These are phyloP conservation scores for Chelidonichthys spinosus DNA, from an alignment of 2,797 vertebrate species.

Conservation along the genomic window DNA sequence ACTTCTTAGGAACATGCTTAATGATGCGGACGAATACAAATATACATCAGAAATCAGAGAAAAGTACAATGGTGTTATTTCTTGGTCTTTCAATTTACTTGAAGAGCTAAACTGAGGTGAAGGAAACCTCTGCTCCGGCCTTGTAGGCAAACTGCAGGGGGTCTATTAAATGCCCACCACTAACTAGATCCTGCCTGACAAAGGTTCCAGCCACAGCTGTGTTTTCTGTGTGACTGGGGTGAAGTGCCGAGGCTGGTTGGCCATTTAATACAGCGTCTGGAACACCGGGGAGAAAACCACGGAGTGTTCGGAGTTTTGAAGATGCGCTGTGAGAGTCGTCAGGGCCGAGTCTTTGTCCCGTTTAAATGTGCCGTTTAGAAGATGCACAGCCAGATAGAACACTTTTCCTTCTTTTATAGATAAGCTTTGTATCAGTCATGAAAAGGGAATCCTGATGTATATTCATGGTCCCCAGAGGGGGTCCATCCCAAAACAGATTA, in stretches of 20 bases:
- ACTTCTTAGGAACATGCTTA: conserved; percentile 19
- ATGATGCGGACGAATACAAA: conserved; percentile 22
- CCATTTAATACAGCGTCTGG: not conserved
- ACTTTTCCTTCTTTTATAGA: not conserved
- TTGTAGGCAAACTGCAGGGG: conserved; percentile 3
- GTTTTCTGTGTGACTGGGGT: not conserved
- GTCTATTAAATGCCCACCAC: conserved; percentile 8
- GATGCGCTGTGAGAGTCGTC: not conserved
- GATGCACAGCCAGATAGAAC: not conserved
- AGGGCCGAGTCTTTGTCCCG: not conserved
- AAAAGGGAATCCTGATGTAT: not conserved
- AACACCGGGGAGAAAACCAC: not conserved
- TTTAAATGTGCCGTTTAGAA: not conserved
- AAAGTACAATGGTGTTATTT: not conserved
- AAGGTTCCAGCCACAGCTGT: not conserved
- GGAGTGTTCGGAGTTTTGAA: conserved; percentile 1
- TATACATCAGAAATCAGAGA: conserved; percentile 9
- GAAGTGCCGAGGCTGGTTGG: not conserved
- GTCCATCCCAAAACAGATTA: no score
- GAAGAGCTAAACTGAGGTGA: conserved; percentile 7
- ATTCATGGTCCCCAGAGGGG: not conserved
- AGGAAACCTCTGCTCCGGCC: not conserved
- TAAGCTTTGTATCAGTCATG: not conserved
- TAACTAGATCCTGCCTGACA: not conserved
- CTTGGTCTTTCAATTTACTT: conserved; percentile 6